phyloP scores from a whole-genome alignment of 30 jellyfish, hydroid and myxozoan species.

The Aurelia coerulea region DNA sequence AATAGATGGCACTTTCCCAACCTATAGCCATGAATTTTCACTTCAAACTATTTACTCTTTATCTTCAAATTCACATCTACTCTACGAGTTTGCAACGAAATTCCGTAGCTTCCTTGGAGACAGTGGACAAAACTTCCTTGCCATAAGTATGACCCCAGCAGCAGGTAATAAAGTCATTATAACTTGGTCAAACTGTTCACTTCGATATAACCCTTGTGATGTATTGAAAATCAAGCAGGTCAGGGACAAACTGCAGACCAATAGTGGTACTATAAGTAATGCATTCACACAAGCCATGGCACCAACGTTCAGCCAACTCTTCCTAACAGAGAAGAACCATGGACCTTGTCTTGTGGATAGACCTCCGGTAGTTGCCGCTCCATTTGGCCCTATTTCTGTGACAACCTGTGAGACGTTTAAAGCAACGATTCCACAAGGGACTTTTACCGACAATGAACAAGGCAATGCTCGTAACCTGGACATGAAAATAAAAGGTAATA shows the following conservation, averaged over 20 bases:
- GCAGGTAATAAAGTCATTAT: slow-evolving; percentile 47
- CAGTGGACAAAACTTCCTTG: slow-evolving; percentile 39
- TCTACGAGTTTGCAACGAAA: slow-evolving; percentile 58
- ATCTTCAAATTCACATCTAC: slow-evolving; percentile 17
- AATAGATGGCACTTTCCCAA: slow-evolving; percentile 28
- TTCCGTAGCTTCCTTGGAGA: slow-evolving; percentile 55
- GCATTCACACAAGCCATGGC: slow-evolving; percentile 39
- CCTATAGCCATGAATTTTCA: slow-evolving; percentile 56
- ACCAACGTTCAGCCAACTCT: slow-evolving; percentile 67
- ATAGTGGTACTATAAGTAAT: slow-evolving; percentile 15
- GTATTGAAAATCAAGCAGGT: slow-evolving; percentile 40
- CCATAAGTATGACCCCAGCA: slow-evolving; percentile 39
- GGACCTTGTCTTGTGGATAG: slow-evolving; percentile 79
- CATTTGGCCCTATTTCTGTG: slow-evolving; percentile 73
- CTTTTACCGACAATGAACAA: slow-evolving; percentile 82
- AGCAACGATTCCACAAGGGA: slow-evolving; percentile 67
- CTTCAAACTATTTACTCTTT: slow-evolving; percentile 24
- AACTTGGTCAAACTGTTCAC: slow-evolving; percentile 79
- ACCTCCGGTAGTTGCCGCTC: slow-evolving; percentile 67
- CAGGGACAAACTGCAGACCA: slow-evolving; percentile 38
- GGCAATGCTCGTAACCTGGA: slow-evolving; percentile 77
- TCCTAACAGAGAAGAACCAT: slow-evolving; percentile 27
- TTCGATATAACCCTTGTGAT: slow-evolving; percentile 79
- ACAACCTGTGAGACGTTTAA: slow-evolving; percentile 56
- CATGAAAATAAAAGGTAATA: slow-evolving; percentile 29